Base-by-base conservation (phyloP, 1,140 invertebrate genomes). In the Triops longicaudatus region DNA sequence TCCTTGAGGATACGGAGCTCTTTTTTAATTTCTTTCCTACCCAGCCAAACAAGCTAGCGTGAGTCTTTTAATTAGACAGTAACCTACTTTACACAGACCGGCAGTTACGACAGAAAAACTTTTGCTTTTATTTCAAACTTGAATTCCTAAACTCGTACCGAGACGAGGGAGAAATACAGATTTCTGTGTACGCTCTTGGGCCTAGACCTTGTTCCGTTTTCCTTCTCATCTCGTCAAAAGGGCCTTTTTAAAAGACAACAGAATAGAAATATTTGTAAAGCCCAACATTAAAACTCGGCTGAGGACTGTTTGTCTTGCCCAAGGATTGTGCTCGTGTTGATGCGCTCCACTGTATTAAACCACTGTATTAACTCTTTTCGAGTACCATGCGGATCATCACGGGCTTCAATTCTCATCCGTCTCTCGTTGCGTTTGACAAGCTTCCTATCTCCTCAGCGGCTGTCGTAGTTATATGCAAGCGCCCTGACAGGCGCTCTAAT, bases 21-120 rank as follows among this genome's bases (percentile, higher is more conserved):
- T n/a, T 63, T 63, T 63, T 63, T 63, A n/a, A 63, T 63, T 37
- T 63, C 1, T n/a, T 22, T 63, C 2, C 6, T 63, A 63, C 50
- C 50, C 6, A 63, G 50, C 50, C 50, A 22, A 63, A 63, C 50
- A 63, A 63, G 50, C 50, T n/a, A 63, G 50, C 50, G 50, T 63
- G 50, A 63, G 50, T 12, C 50, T 63, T 63, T 63, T 63, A 63
- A 63, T 63, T 63, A 63, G 50, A 63, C 22, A 7, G 50, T 63
- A 63, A 63, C 50, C 50, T 63, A 63, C 50, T 63, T 63, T 63
- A 63, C 50, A 63, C 17, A 63, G 50, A 17, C 50, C 50, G 10
- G n/a, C 14, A 63, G 50, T 63, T n/a, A 63, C 50, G 22, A 63
- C 10, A 63, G 50, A 63, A 63, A 50, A 63, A 63, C 10, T 63